Evolutionary conservation across 2,113 vertebrate species (phyloP), one percentile per base, ranked within the genome.

Genomic region (Pelobates fuscus): DNA sequence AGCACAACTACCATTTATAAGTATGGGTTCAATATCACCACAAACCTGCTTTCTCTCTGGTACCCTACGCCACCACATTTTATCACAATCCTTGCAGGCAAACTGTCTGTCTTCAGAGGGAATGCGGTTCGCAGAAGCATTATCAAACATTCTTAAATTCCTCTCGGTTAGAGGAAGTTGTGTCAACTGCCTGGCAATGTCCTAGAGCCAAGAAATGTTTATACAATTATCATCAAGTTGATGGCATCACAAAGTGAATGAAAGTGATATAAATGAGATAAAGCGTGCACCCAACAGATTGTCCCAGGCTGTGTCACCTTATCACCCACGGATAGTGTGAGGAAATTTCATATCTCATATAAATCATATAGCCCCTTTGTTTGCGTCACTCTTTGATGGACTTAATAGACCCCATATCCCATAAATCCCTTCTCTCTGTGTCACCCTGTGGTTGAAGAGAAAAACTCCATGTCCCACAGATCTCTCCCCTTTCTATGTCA

Each of bases 61-160:
- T 5, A 93, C 91, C 0, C 84, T 80, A 25, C 91, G 82, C 92
- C 92, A 93, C 92, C 92, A 93, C 54, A 87, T 84, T 0, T 57
- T 65, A 73, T 93, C 91, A 26, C 91, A 93, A 11, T 54, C 20
- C 23, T 80, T 65, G 30, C 92, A 93, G 57, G 91, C 82, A 5
- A 93, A 93, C 83, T 90, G 89, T 23, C 83, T 78, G 26, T 84
- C 79, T 23, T 58, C 81, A 0, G 82, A 84, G 0, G 89, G 88
- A 21, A 92, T 89, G 25, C 81, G 80, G 78, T 89, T 84, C 0
- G 79, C 81, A 60, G 90, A 83, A 1, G 89, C 88, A 0, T 87
- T 83, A 7, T 92, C 83, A 70, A 93, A 93, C 90, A 91, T 91
- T 57, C 77, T 84, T 5, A 90, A 58, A 29, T 92, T 93, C 78